Percentiles rank a stretch among this genome's conserved stretches.
phyloP scores from a whole-genome alignment of 2,113 vertebrate genomes.

The Pluvialis apricaria region DNA sequence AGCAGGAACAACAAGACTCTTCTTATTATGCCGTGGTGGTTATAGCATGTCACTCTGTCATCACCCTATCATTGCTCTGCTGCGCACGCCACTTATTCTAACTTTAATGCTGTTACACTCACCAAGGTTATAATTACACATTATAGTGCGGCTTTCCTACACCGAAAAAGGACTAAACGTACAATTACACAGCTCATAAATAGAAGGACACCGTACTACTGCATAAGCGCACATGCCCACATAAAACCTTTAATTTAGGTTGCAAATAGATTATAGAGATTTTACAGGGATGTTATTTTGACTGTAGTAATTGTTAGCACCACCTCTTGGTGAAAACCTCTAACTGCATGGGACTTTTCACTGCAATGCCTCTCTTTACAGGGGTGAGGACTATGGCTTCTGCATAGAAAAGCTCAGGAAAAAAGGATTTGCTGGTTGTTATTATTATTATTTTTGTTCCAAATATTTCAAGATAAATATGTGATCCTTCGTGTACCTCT shows the following conservation, averaged over 20 bases:
- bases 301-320: constrained; percentile 17
- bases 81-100: background rate
- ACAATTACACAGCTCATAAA: constrained; percentile 63
- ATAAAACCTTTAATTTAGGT: constrained; percentile 31
- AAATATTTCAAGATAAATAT: background rate
- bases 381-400: background rate
- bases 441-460: background rate
- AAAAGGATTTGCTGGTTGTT: background rate
- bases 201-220: background rate
- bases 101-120: constrained; percentile 34
- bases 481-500: background rate
- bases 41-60: constrained; percentile 56
- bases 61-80: constrained; percentile 43
- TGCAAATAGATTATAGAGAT: background rate
- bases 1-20: constrained; percentile 22
- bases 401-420: background rate
- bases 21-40: constrained; percentile 32
- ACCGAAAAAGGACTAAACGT: background rate
- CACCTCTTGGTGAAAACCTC: constrained; percentile 9
- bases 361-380: background rate
- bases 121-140: constrained; percentile 59
- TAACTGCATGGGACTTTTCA: background rate
- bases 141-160: constrained; percentile 9
- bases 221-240: background rate
- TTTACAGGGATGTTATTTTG: background rate